Evolutionary conservation across 2,797 vertebrate species (phyloP), one percentile per base, ranked within the genome.

Genomic region (Apodemus agrarius): DNA sequence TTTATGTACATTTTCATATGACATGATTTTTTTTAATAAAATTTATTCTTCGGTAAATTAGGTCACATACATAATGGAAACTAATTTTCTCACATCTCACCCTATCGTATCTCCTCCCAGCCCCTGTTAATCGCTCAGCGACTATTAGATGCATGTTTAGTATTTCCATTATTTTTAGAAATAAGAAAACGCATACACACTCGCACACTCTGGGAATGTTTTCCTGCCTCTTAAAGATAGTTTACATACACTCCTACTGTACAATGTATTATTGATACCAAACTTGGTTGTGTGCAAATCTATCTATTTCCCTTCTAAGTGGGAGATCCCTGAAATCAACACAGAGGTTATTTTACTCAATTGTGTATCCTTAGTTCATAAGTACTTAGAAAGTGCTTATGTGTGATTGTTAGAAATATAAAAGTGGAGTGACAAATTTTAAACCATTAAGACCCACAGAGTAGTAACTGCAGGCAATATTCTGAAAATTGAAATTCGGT

Each of bases 401-500:
- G 84, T 2, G 10, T 59, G 17, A 94, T 91, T 80, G 43, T 59
- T 91, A 72, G 69, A 97, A 97, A 89, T n/a, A 69, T 80, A 80
- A 96, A 74, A 89, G 43, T 63, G 54, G 21, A 95, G 94, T 88
- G 83, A 93, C 96, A 96, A 93, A 3, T 43, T 90, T 63, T 65
- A 74, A 95, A 82, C 76, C 85, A 93, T 79, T 93, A 85, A 90
- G 72, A 93, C 14, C 90, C 89, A 49, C 3, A 59, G n/a, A 84
- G 80, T 84, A 67, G 82, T 93, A 96, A 93, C 90, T 52, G 31
- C 59, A 95, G 92, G 85, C n/a, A 95, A 92, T 92, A 97, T 80
- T 96, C 94, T 93, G 29, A 92, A 91, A 87, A 89, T 19, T 78
- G 87, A 93, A 95, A 97, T 82, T 89, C 90, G 75, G 61, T 86